A percentile compares a stretch with the other conserved stretches of the same genome.
Conservation (phyloP, 2,113 vertebrate species). For the Pelodiscus sinensis region DNA sequence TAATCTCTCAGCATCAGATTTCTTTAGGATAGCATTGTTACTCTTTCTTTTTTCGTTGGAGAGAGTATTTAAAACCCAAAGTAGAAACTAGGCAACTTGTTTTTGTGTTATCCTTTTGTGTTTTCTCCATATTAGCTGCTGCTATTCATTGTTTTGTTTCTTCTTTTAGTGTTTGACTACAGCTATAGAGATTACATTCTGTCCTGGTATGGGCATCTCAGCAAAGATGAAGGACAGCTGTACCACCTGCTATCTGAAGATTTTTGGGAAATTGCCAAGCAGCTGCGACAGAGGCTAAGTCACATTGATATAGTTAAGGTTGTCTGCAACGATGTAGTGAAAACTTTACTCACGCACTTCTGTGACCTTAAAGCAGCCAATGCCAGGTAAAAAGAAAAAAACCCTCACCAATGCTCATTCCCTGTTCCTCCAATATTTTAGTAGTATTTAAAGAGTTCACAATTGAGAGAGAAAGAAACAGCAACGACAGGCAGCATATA, state of each 20-base stretch:
- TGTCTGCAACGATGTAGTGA: slow-evolving; percentile 92
- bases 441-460: not conserved
- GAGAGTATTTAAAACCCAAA: not conserved
- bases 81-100: not conserved
- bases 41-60: not conserved
- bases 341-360: slow-evolving; percentile 92
- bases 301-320: slow-evolving; percentile 92
- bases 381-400: slow-evolving; percentile 83
- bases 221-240: slow-evolving; percentile 91
- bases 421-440: not conserved
- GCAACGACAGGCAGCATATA: not conserved
- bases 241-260: slow-evolving; percentile 95
- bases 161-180: slow-evolving; percentile 92
- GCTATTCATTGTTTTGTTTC: slow-evolving; percentile 49
- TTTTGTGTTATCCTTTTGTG: not conserved
- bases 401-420: not conserved
- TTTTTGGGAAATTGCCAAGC: slow-evolving; percentile 93
- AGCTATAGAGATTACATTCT: slow-evolving; percentile 96
- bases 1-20: slow-evolving; percentile 36
- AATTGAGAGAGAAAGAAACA: not conserved
- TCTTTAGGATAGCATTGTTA: not conserved
- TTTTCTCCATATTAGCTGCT: not conserved
- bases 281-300: slow-evolving; percentile 87
- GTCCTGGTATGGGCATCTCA: slow-evolving; percentile 93
- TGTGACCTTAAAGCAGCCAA: slow-evolving; percentile 95